A percentile compares a stretch with the other conserved stretches of the same genome.
Conservation (phyloP, 2,888 invertebrate species). For the Glyphotaelius pellucidus region DNA sequence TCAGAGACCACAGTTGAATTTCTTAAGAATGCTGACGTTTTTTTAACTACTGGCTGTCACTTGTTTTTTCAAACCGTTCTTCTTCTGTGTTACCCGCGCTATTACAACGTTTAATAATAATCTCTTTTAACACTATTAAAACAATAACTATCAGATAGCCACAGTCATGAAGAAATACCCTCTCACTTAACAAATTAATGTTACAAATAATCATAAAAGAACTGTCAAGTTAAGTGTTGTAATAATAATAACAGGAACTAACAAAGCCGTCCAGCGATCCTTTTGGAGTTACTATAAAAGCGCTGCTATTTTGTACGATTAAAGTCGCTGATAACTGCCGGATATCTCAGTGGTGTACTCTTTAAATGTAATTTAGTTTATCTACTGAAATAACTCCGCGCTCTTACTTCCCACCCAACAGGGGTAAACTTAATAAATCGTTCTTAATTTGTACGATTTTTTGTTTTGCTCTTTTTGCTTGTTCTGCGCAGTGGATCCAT, state of each 20-base stretch:
- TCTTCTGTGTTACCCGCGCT: neutral
- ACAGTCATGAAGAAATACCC: neutral
- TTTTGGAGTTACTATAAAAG: conserved; percentile 46
- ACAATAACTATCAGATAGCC: neutral
- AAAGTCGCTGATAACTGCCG: conserved; percentile 49
- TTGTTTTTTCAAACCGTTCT: neutral
- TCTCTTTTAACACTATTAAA: neutral
- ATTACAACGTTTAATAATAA: neutral
- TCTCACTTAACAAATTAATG: neutral
- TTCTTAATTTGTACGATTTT: conserved; percentile 56
- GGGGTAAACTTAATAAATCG: conserved; percentile 52
- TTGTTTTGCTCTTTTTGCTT: conserved; percentile 19
- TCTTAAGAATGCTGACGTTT: too few relatives aligned
- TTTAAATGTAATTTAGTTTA: conserved; percentile 57
- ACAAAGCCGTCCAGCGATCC: conserved; percentile 22
- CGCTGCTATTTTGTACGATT: conserved; percentile 45
- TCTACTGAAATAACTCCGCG: conserved; percentile 48
- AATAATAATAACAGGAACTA: conserved; percentile 24
- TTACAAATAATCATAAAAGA: neutral
- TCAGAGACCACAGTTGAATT: too few relatives aligned
- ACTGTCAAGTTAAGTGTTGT: neutral
- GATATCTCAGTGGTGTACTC: conserved; percentile 47
- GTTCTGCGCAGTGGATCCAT: conserved; percentile 17
- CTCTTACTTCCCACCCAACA: conserved; percentile 41
- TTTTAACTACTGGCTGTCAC: neutral